Conservation (phyloP, 23 tunicate genomes). For the Trididemnum nubilum region DNA sequence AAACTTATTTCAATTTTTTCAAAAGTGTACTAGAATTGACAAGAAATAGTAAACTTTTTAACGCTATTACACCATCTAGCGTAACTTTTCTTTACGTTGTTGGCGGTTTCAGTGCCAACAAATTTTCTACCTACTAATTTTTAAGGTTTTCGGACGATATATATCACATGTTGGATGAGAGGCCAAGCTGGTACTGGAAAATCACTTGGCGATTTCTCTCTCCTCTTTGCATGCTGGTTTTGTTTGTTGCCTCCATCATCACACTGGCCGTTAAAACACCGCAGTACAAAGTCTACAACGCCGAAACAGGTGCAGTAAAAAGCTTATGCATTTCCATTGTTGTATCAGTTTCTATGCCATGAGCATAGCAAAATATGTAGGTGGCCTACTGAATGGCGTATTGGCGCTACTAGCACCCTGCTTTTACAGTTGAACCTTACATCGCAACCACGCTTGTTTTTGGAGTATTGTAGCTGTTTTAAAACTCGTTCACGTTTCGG, state of each 20-base stretch:
- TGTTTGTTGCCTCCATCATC: constrained; percentile 66
- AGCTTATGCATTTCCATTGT: background rate
- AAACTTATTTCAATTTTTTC: too few relatives aligned
- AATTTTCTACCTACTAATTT: background rate
- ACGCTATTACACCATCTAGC: too few relatives aligned
- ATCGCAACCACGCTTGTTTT: too few relatives aligned
- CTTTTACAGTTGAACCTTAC: too few relatives aligned
- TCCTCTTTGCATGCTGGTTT: constrained; percentile 75
- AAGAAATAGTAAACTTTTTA: too few relatives aligned
- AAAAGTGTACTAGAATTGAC: too few relatives aligned
- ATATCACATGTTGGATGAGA: constrained; percentile 62
- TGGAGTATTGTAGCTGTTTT: too few relatives aligned
- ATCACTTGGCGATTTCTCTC: constrained; percentile 78
- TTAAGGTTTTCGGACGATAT: constrained; percentile 84
- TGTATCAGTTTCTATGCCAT: background rate
- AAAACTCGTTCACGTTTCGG: too few relatives aligned
- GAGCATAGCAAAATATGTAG: background rate
- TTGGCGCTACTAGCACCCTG: too few relatives aligned
- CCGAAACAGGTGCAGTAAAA: constrained; percentile 38
- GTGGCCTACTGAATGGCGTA: too few relatives aligned
- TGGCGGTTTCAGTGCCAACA: too few relatives aligned
- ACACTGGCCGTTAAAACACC: constrained; percentile 65
- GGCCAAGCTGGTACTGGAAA: constrained; percentile 84
- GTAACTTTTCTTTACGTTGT: too few relatives aligned
- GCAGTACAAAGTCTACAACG: constrained; percentile 66